Conservation (phyloP, 2,888 invertebrate species). For the Drosophila mulleri region DNA sequence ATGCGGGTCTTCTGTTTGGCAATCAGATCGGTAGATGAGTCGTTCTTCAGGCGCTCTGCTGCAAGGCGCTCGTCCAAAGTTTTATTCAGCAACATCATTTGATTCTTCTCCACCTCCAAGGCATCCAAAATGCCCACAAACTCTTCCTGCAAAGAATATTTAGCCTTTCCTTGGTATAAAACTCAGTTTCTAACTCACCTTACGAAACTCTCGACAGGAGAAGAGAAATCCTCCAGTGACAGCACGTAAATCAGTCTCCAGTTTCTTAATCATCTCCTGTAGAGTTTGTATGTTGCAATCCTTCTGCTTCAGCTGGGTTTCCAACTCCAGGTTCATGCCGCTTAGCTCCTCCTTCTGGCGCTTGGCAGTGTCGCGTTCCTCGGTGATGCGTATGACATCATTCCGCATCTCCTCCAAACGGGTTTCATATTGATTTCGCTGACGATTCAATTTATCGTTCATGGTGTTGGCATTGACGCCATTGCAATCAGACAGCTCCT, state of each 20-base stretch:
- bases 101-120: slow-evolving; percentile 82
- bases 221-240: slow-evolving; percentile 84
- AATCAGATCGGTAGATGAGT: slow-evolving; percentile 68
- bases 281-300: slow-evolving; percentile 66
- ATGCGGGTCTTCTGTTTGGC: slow-evolving; percentile 81
- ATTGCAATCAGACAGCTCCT: slow-evolving; percentile 88
- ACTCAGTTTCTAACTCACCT: slow-evolving; percentile 59
- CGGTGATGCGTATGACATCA: slow-evolving; percentile 61
- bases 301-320: slow-evolving; percentile 63
- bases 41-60: slow-evolving; percentile 71
- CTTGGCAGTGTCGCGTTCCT: slow-evolving; percentile 64
- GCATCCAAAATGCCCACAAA: slow-evolving; percentile 82
- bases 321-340: slow-evolving; percentile 74
- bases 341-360: slow-evolving; percentile 72
- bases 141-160: slow-evolving; percentile 72
- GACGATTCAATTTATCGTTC: slow-evolving; percentile 83
- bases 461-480: slow-evolving; percentile 88
- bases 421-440: slow-evolving; percentile 79
- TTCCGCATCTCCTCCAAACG: slow-evolving; percentile 74
- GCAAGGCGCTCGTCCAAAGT: slow-evolving; percentile 72
- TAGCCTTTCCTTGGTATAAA: too few relatives aligned
- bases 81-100: slow-evolving; percentile 72
- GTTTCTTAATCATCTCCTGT: slow-evolving; percentile 64
- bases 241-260: slow-evolving; percentile 82
- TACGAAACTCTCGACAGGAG: slow-evolving; percentile 83